Percentiles rank a stretch among this genome's conserved stretches.
phyloP scores from a whole-genome alignment of 2,888 invertebrate genomes.

The Chouioia cunea region DNA sequence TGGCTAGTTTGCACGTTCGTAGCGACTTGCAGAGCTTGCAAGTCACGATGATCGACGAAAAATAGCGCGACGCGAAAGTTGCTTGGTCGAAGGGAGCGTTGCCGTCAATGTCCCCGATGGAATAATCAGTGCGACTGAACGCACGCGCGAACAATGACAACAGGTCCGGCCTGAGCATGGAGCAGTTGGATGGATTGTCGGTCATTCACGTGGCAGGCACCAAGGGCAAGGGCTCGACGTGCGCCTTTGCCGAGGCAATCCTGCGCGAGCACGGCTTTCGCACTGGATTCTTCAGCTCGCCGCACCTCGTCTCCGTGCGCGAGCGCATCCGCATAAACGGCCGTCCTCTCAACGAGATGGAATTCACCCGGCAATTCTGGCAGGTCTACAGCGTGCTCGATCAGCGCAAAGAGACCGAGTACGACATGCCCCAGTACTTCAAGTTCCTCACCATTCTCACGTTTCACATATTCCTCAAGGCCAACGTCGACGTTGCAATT shows the following conservation, averaged over 20 bases:
- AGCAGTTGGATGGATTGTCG: constrained; percentile 80
- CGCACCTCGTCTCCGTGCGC: constrained; percentile 91
- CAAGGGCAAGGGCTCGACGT: constrained; percentile 98
- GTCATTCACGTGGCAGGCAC: constrained; percentile 97
- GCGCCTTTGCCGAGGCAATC: constrained; percentile 92
- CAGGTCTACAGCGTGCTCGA: constrained; percentile 78
- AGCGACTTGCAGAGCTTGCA: no score
- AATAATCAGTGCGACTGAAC: not conserved
- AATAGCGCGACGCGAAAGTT: no score
- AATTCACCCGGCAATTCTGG: constrained; percentile 88
- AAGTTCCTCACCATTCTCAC: constrained; percentile 93
- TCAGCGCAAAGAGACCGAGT: constrained; percentile 71
- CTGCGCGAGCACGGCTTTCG: constrained; percentile 84
- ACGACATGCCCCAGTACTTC: constrained; percentile 94
- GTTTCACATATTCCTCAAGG: constrained; percentile 86
- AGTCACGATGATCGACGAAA: no score
- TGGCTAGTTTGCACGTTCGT: no score
- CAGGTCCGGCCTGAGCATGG: constrained; percentile 75
- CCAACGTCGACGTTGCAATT: constrained; percentile 91
- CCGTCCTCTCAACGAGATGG: constrained; percentile 77
- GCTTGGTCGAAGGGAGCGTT: not conserved
- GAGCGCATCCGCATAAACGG: constrained; percentile 94
- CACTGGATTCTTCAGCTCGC: constrained; percentile 97
- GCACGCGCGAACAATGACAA: no score
- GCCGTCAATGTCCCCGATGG: not conserved